Conservation (phyloP, 1,140 invertebrate genomes). For the Leptoteleia sp. region DNA sequence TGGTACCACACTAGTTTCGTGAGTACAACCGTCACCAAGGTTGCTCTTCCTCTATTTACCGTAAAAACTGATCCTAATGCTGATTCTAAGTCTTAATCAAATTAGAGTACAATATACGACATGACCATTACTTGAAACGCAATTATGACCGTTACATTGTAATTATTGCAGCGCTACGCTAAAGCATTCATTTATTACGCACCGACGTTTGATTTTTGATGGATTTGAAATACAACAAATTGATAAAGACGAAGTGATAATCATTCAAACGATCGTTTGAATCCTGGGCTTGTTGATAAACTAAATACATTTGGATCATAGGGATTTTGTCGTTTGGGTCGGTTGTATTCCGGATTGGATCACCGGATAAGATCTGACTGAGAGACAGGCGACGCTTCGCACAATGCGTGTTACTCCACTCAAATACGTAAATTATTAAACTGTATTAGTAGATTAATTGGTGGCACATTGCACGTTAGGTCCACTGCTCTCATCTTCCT, state of each 20-base stretch:
- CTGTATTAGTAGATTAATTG: conserved; percentile 83
- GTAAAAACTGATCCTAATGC: no score
- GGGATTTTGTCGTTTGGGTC: conserved; percentile 24
- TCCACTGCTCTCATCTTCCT: conserved; percentile 87
- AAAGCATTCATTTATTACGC: conserved; percentile 10
- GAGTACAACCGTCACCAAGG: background rate
- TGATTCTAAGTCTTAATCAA: conserved; percentile 11
- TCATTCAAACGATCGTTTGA: no score
- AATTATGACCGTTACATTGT: conserved; percentile 7
- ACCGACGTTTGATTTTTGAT: background rate
- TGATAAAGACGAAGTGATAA: background rate
- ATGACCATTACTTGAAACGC: conserved; percentile 11
- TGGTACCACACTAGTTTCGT: background rate
- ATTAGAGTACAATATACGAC: conserved; percentile 22
- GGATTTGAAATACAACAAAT: conserved; percentile 2
- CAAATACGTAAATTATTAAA: conserved; percentile 7
- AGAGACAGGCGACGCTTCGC: background rate
- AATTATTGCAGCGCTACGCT: conserved; percentile 22
- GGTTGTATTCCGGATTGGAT: background rate
- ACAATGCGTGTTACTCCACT: conserved; percentile 6
- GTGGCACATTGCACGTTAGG: conserved; percentile 93
- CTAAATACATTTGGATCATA: no score
- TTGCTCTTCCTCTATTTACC: background rate
- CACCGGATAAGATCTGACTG: background rate
- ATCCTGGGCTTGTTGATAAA: no score